These are phyloP conservation scores for Bellardia pandia DNA, from an alignment of 2,888 invertebrate genomes.

Conservation along the genomic window DNA sequence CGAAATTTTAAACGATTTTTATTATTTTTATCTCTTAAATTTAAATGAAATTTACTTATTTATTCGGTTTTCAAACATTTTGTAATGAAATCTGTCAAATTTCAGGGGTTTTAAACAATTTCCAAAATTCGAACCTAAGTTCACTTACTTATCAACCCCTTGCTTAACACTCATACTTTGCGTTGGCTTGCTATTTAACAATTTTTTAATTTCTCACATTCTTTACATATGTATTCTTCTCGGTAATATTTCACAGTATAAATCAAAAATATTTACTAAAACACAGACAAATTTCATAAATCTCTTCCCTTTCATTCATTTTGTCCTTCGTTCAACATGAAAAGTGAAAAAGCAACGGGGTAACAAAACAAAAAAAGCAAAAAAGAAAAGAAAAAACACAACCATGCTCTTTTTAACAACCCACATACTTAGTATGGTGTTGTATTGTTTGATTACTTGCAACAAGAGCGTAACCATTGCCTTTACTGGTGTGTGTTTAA, in stretches of 20 bases:
- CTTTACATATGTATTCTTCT: neutral
- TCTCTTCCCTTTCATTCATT: slow-evolving; percentile 43
- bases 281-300: slow-evolving; percentile 64
- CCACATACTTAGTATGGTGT: slow-evolving; percentile 41
- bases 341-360: slow-evolving; percentile 87
- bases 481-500: neutral
- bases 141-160: too few species aligned
- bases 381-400: neutral
- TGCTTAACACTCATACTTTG: too few species aligned
- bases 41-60: too few species aligned
- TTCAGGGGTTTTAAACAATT: too few species aligned
- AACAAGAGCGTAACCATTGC: neutral
- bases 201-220: slow-evolving; percentile 18
- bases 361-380: slow-evolving; percentile 16
- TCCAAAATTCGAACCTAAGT: too few species aligned
- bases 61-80: too few species aligned
- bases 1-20: too few species aligned
- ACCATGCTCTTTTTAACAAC: slow-evolving; percentile 35
- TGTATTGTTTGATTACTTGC: slow-evolving; percentile 5
- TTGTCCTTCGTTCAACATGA: slow-evolving; percentile 80
- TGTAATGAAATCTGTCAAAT: too few species aligned
- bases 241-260: slow-evolving; percentile 29
- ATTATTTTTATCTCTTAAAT: too few species aligned
- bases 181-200: neutral
- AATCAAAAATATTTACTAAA: slow-evolving; percentile 40